phyloP scores from a whole-genome alignment of 2,888 invertebrate species.

The Drosophila paramelanica region DNA sequence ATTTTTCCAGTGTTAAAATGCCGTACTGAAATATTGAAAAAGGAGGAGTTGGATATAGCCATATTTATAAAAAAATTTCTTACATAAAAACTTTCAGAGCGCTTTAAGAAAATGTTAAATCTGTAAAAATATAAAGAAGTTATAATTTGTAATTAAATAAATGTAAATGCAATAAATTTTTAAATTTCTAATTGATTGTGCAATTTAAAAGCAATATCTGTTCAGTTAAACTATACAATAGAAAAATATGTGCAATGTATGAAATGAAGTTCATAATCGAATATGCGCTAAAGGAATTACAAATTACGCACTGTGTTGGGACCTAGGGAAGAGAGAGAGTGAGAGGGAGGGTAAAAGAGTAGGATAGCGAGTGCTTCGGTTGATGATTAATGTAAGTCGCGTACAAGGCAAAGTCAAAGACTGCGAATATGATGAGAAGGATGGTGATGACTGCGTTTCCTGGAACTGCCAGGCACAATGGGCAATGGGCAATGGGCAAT shows the following conservation, averaged over 20 bases:
- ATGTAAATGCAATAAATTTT: too few relatives aligned
- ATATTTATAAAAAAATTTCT: too few relatives aligned
- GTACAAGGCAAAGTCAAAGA: constrained; percentile 61
- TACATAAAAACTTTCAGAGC: too few relatives aligned
- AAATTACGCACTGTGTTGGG: constrained; percentile 59
- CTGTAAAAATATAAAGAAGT: too few relatives aligned
- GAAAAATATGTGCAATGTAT: constrained; percentile 35
- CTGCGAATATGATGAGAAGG: constrained; percentile 38
- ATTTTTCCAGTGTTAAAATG: too few relatives aligned
- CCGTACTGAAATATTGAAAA: too few relatives aligned
- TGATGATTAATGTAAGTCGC: constrained; percentile 80
- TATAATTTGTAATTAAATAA: too few relatives aligned
- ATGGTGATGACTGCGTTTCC: constrained; percentile 70
- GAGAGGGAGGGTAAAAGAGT: neutral
- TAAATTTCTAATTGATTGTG: neutral
- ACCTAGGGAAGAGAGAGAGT: neutral
- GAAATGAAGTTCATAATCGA: constrained; percentile 48
- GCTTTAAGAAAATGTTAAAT: too few relatives aligned
- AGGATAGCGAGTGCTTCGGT: constrained; percentile 36
- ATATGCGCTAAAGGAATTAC: constrained; percentile 66
- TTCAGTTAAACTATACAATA: neutral
- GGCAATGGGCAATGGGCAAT: constrained; percentile 41
- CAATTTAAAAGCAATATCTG: neutral
- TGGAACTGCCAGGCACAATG: constrained; percentile 68
- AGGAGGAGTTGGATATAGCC: too few relatives aligned